phyloP scores from a whole-genome alignment of 2,113 vertebrate genomes.

The Eolophus roseicapilla region DNA sequence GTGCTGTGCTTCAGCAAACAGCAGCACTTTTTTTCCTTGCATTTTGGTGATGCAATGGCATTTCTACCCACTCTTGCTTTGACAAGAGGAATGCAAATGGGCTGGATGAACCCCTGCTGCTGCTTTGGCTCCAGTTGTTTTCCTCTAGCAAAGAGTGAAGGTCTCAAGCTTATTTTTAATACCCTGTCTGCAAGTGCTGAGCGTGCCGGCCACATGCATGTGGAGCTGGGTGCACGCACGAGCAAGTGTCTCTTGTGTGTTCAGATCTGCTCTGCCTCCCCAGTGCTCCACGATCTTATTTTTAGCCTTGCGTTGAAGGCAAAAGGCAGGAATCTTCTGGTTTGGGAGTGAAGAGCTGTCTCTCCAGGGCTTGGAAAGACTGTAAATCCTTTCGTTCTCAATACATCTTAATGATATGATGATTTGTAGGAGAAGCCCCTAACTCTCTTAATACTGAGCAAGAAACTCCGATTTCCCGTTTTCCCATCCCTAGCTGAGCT shows the following conservation, averaged over 20 bases:
- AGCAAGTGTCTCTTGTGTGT: rapidly evolving
- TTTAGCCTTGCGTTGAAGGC: not conserved
- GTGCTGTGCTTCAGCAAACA: not conserved
- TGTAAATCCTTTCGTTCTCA: not conserved
- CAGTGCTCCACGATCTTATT: not conserved
- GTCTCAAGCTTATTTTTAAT: not conserved
- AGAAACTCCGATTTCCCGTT: rapidly evolving
- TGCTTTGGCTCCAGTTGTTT: not conserved
- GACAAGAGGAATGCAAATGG: not conserved
- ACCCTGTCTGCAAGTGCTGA: rapidly evolving
- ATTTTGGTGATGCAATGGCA: not conserved
- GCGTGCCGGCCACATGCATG: rapidly evolving
- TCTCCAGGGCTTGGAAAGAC: not conserved
- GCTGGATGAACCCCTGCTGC: not conserved
- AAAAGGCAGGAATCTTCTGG: not conserved
- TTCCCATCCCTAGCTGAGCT: rapidly evolving
- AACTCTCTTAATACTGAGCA: rapidly evolving
- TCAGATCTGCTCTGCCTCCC: not conserved
- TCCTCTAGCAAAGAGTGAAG: not conserved
- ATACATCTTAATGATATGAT: not conserved
- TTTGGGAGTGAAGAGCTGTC: not conserved
- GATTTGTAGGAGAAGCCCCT: not conserved
- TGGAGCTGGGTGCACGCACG: rapidly evolving
- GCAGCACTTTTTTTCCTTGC: not conserved
- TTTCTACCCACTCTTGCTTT: not conserved